Conservation (phyloP, 2,888 invertebrate genomes). For the Melanophora roralis region DNA sequence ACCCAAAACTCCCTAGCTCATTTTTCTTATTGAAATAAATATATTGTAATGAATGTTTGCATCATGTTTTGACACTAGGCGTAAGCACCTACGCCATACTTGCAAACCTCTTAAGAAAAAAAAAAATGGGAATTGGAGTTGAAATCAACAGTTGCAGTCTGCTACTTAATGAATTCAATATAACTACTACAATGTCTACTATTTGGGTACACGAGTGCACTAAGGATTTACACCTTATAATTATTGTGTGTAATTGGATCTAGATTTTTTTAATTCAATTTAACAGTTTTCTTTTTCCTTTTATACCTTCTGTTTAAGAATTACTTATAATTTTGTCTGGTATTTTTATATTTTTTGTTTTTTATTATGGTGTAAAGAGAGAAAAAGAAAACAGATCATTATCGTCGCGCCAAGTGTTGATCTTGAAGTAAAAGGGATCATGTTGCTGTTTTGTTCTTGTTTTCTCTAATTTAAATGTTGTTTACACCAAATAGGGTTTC, state of each 20-base stretch:
- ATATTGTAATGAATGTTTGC: constrained; percentile 36
- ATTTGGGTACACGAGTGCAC: neutral
- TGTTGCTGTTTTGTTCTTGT: constrained; percentile 38
- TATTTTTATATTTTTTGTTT: neutral
- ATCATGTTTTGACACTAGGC: constrained; percentile 62
- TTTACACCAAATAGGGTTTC: constrained; percentile 54
- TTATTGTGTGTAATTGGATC: constrained; percentile 63
- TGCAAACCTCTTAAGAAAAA: constrained; percentile 27
- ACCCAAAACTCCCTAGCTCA: constrained; percentile 23
- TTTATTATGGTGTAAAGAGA: neutral
- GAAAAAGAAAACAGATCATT: constrained; percentile 50
- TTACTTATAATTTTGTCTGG: constrained; percentile 64
- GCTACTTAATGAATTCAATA: constrained; percentile 25
- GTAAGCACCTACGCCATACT: constrained; percentile 56
- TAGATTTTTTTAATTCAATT: constrained; percentile 46
- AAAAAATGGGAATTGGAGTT: no score
- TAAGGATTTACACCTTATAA: constrained; percentile 60
- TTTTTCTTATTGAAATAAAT: constrained; percentile 16
- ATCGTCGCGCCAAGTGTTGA: constrained; percentile 64
- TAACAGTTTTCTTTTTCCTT: constrained; percentile 22
- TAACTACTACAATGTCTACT: neutral
- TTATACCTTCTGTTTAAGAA: neutral
- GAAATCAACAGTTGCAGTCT: constrained; percentile 36
- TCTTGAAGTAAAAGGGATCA: constrained; percentile 45
- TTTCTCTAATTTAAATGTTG: constrained; percentile 48